Conservation (phyloP, 2,888 invertebrate genomes). For the Torymus texanus region DNA sequence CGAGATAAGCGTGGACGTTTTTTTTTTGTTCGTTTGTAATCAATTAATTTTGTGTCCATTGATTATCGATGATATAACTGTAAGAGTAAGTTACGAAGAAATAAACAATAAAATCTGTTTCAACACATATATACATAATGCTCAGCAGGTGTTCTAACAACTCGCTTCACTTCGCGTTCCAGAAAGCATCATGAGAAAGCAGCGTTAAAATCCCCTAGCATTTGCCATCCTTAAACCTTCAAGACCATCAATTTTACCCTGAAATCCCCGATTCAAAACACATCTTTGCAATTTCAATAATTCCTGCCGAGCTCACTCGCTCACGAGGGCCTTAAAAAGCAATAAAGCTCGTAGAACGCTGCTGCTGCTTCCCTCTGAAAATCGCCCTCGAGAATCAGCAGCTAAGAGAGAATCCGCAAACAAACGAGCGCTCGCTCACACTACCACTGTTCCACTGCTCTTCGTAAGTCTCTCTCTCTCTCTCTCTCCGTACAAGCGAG, state of each 20-base stretch:
- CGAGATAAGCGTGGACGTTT: neutral
- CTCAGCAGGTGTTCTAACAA: no score
- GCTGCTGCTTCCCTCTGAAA: slow-evolving; percentile 27
- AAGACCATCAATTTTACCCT: neutral
- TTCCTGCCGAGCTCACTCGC: slow-evolving; percentile 12
- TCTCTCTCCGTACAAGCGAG: slow-evolving; percentile 8
- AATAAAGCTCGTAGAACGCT: slow-evolving; percentile 23
- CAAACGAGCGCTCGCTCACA: neutral
- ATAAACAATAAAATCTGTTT: no score
- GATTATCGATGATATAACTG: no score
- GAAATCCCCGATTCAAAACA: neutral
- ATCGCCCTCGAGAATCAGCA: slow-evolving; percentile 42
- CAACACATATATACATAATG: no score
- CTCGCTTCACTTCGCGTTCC: no score
- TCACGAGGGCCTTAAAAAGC: slow-evolving; percentile 31
- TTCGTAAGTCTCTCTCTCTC: slow-evolving; percentile 49
- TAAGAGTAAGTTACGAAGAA: no score
- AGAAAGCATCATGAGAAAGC: no score
- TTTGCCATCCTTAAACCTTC: neutral
- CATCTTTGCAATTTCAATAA: slow-evolving; percentile 41
- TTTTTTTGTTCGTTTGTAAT: no score
- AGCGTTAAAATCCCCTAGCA: no score
- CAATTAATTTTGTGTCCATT: no score
- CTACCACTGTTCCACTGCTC: slow-evolving; percentile 37
- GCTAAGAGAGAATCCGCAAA: slow-evolving; percentile 24